phyloP scores from a whole-genome alignment of 1,140 invertebrate species.

The Ceratitis capitata region DNA sequence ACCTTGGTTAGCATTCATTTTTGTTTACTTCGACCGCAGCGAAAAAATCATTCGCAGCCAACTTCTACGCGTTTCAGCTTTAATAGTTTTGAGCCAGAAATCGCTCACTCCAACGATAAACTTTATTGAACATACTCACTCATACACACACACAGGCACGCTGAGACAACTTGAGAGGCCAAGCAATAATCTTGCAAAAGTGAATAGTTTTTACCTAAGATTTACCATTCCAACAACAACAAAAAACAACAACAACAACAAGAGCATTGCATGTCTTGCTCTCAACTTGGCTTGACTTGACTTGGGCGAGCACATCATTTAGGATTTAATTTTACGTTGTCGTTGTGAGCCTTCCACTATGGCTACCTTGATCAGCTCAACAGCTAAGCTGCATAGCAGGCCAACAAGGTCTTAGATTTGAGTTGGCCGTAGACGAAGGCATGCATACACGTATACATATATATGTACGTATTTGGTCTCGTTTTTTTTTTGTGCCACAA shows the following conservation, averaged over 20 bases:
- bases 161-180: neutral
- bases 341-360: conserved; percentile 15
- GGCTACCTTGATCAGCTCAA: conserved; percentile 30
- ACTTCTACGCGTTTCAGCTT: neutral
- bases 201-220: neutral
- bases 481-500: neutral
- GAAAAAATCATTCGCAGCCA: too few species aligned
- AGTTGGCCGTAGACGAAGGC: neutral
- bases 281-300: neutral
- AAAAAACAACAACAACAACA: neutral
- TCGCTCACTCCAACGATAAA: neutral
- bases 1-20: too few species aligned
- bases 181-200: conserved; percentile 12
- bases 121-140: conserved; percentile 1
- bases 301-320: neutral
- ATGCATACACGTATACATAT: neutral
- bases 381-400: conserved; percentile 23
- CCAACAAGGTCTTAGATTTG: conserved; percentile 28
- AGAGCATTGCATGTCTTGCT: neutral
- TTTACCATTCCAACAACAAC: conserved; percentile 7
- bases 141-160: too few species aligned
- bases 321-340: conserved; percentile 39
- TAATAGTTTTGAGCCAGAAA: neutral
- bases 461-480: neutral
- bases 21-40: too few species aligned